These are phyloP conservation scores for Mionectes olivaceus DNA, from an alignment of 2,797 vertebrate genomes.

Conservation along the genomic window DNA sequence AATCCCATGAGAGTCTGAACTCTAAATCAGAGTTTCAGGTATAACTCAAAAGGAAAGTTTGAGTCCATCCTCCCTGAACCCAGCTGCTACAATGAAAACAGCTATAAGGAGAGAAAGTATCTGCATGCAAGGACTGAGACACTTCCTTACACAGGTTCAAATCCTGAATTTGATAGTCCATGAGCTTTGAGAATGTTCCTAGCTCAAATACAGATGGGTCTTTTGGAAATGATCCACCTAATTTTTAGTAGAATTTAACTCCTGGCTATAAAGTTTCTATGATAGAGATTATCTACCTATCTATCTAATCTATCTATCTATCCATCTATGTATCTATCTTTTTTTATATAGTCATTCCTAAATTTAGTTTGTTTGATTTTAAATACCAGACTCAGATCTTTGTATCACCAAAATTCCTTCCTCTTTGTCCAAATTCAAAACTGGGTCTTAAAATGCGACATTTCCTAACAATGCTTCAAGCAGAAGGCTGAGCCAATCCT, in stretches of 20 bases:
- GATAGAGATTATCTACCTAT: not conserved
- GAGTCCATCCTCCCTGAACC: not conserved
- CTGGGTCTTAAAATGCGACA: not conserved
- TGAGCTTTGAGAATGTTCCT: not conserved
- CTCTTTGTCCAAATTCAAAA: not conserved
- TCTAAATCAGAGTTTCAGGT: not conserved
- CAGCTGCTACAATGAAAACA: not conserved
- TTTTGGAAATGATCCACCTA: not conserved
- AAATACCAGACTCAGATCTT: not conserved
- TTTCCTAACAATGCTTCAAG: not conserved
- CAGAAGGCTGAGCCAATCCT: not conserved
- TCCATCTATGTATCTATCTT: no score
- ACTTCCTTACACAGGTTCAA: not conserved
- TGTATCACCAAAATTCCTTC: not conserved
- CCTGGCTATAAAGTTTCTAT: not conserved
- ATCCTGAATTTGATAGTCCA: not conserved
- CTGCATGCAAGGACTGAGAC: fast-evolving
- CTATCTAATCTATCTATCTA: not conserved
- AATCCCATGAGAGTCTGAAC: not conserved
- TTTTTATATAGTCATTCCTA: not conserved
- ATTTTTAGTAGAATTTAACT: not conserved
- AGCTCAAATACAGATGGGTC: not conserved
- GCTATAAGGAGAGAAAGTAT: not conserved
- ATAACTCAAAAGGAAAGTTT: not conserved
- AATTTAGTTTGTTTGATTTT: not conserved